These are phyloP conservation scores for Lateolabrax maculatus DNA, from an alignment of 2,797 vertebrate genomes.

Conservation along the genomic window DNA sequence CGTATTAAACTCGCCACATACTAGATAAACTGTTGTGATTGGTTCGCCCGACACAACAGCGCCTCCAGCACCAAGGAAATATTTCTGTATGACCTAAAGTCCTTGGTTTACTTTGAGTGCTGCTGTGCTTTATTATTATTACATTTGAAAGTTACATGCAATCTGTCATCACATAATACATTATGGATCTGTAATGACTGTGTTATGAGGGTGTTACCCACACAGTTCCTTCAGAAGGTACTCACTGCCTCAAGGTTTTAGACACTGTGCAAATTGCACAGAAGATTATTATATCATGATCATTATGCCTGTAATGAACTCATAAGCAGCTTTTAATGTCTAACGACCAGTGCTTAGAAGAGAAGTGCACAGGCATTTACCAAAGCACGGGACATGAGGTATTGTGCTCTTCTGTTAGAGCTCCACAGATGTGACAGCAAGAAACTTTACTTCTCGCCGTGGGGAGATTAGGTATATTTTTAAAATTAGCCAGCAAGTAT, in stretches of 20 bases:
- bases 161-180: conserved; percentile 42
- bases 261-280: conserved; percentile 58
- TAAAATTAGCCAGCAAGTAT: conserved; percentile 30
- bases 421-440: conserved; percentile 21
- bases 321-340: conserved; percentile 67
- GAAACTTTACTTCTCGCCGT: conserved; percentile 6
- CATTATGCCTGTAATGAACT: conserved; percentile 70
- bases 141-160: conserved; percentile 43
- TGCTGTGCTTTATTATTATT: conserved; percentile 48
- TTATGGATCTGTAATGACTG: conserved; percentile 51
- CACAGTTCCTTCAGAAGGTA: conserved; percentile 41
- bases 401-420: conserved; percentile 28
- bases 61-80: no score
- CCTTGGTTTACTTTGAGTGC: conserved; percentile 30
- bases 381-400: conserved; percentile 43
- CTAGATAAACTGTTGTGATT: no score
- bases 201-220: conserved; percentile 45
- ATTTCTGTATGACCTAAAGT: conserved; percentile 29
- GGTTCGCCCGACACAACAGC: no score
- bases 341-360: conserved; percentile 54
- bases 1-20: no score
- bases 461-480: conserved; percentile 22
- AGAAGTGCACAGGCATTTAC: conserved; percentile 43
- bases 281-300: conserved; percentile 67
- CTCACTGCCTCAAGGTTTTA: conserved; percentile 54